Base-by-base conservation (phyloP, 2,113 vertebrate genomes). In the Pollachius pollachius region DNA sequence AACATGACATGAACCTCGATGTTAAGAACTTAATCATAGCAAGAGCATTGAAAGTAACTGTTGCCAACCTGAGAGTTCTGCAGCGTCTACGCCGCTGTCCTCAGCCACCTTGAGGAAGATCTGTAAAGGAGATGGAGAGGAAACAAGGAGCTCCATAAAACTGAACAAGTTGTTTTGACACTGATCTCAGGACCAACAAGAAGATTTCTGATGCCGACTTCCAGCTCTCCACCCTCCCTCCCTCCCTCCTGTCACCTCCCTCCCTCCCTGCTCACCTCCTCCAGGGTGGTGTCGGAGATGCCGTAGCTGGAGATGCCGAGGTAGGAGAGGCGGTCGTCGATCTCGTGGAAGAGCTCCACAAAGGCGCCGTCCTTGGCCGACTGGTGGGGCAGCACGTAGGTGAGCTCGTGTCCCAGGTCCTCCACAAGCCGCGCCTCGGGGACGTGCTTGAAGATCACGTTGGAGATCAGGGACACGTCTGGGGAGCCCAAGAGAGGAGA, bases 51-150 rank as follows among this genome's bases (percentile, higher is more conserved):
- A 48, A 13, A 12, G 41, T 12, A 48, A 11, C 8, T 48, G 41
- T 13, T 48, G 41, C 74, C 89, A 84, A 99, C 97, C 97, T 90
- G 96, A 97, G 27, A 95, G 94, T 60, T 94, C 96, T 77, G 95
- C 96, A 16, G 94, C 86, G 74, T 99, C 97, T 59, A 99, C 97
- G 3, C 97, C 96, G 0, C 91, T 97, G 70, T 99, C 97, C 75
- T 99, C 93, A 48, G 97, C 97, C 70, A 99, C 97, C 92, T 99
- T 99, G 68, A 99, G 92, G 81, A 99, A 99, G 81, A 99, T 98
- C 97, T 99, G 89, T 18, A 73, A 48, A 25, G 1, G 12, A 63
- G 5, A 77, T 64, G 62, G 62, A 5, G 5, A 52, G 72, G 16
- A 18, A 12, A 5, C 13, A 15, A 15, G 21, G 23, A 9, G 18